Base-by-base conservation (phyloP, 2,113 vertebrate genomes). In the Labeo catla region DNA sequence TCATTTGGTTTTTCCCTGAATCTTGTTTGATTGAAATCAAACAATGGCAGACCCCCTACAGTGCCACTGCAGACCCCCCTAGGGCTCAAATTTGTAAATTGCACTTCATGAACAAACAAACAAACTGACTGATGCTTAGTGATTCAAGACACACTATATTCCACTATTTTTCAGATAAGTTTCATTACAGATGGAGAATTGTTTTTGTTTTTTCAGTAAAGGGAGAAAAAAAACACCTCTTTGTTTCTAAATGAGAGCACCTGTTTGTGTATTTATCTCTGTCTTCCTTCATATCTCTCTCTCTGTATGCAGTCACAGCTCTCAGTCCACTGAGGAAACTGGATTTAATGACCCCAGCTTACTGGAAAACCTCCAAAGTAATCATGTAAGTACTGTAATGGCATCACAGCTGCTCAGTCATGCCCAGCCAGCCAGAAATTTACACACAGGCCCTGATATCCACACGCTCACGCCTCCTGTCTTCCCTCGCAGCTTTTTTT, bases 281-380 rank as follows among this genome's bases (percentile, higher is more conserved):
- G 57, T 74, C 83, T 81, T 54, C 66, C 28, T 82, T 66, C 65
- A 19, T 87, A 76, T 45, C 19, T 73, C 72, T 86, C 77, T 86
- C 73, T 52, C 43, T 85, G 21, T 90, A 89, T 91, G 88, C 93
- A 99, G 98, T 92, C 96, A 97, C 90, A 96, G 94, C 85, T 92
- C 95, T 89, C 95, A 97, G 84, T 93, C 94, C 21, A 95, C 94
- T 88, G 97, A 98, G 2, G 97, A 98, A 89, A 95, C 93, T 68
- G 94, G 93, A 89, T 99, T 99, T 93, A 97, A 93, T 91, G 98
- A 99, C 78, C 91, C 94, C 4, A 97, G 96, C 54, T 94, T 99
- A 93, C 93, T 98, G 93, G 97, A 99, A 95, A 99, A 99, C 92
- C 96, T 99, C 91, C 97, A 99, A 91, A 98, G 92, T 91, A 97